phyloP scores from a whole-genome alignment of 2,113 vertebrate species.

The Toxostoma redivivum region DNA sequence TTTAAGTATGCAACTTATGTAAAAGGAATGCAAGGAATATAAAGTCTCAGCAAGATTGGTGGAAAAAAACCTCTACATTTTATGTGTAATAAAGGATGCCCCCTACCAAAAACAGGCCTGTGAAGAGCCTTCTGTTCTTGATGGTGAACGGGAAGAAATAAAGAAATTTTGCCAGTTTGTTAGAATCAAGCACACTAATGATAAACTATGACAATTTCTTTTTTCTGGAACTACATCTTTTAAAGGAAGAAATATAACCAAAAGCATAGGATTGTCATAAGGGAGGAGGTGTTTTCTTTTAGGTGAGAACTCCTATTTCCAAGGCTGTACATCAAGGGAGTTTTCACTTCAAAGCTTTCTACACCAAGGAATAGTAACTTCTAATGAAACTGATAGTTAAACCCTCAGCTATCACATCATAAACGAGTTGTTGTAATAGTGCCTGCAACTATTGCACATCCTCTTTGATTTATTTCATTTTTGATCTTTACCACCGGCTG shows the following conservation, averaged over 20 bases:
- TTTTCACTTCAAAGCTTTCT: slow-evolving; percentile 28
- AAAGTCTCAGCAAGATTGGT: not conserved
- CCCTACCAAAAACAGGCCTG: not conserved
- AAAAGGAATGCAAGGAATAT: not conserved
- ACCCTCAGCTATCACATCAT: not conserved
- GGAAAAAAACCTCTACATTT: not conserved
- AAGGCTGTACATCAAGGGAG: not conserved
- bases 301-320: not conserved
- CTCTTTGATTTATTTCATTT: slow-evolving; percentile 54
- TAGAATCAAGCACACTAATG: not conserved
- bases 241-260: not conserved
- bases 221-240: not conserved
- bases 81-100: not conserved
- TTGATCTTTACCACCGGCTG: slow-evolving; percentile 39
- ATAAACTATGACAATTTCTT: not conserved
- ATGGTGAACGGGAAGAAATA: not conserved
- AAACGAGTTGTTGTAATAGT: not conserved
- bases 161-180: not conserved
- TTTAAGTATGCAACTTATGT: not conserved
- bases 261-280: not conserved
- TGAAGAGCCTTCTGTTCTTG: not conserved
- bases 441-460: not conserved
- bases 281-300: not conserved
- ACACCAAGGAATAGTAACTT: not conserved
- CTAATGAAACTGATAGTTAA: slow-evolving; percentile 30